Evolutionary conservation across 2,113 vertebrate species (phyloP).

Genomic region (Podarcis cretensis): DNA sequence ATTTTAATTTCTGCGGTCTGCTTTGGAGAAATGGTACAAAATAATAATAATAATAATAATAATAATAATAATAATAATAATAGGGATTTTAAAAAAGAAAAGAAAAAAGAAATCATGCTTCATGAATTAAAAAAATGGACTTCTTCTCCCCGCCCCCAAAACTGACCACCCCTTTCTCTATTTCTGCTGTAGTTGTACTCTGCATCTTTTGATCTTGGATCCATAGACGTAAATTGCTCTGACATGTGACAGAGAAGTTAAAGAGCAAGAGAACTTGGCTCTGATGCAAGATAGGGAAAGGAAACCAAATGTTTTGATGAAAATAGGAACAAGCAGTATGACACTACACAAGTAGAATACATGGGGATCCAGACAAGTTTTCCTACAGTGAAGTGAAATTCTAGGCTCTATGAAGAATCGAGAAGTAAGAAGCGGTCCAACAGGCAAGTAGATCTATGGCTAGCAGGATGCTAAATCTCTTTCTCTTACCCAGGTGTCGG

Average conservation of each 20-base stretch:
- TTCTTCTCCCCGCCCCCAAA: neutral
- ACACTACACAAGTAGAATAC: neutral
- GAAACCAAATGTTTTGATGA: slow-evolving; percentile 5
- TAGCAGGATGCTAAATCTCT: neutral
- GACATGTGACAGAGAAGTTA: neutral
- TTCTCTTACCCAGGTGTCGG: neutral
- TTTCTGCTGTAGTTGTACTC: neutral
- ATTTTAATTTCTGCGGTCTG: neutral
- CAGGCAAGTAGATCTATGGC: neutral
- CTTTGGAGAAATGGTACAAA: slow-evolving; percentile 10
- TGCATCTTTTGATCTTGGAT: slow-evolving; percentile 17
- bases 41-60: neutral
- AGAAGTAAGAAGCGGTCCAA: neutral
- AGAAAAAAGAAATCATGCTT: neutral
- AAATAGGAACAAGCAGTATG: neutral
- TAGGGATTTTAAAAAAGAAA: slow-evolving; percentile 3
- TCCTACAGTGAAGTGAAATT: neutral
- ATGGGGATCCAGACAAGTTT: neutral
- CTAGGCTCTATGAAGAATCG: neutral
- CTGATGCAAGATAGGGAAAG: slow-evolving; percentile 14
- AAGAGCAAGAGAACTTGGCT: slow-evolving; percentile 15
- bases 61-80: neutral
- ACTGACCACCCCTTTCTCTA: neutral
- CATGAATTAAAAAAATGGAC: neutral
- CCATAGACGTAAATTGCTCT: neutral